These are phyloP conservation scores for Sicus ferrugineus DNA, from an alignment of 2,888 invertebrate species.

Conservation along the genomic window DNA sequence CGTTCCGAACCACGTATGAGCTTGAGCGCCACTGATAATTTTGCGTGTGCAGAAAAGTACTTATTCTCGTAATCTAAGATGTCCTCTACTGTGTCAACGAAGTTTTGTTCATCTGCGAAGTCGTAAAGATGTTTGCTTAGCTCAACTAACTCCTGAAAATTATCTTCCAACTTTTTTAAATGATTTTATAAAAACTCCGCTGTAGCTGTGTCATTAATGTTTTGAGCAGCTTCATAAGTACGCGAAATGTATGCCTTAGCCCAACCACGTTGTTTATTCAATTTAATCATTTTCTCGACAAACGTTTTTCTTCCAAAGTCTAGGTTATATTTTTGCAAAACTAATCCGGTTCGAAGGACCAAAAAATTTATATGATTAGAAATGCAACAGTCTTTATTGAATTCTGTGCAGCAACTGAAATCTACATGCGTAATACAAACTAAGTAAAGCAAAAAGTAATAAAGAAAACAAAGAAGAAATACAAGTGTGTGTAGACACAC, in stretches of 20 bases:
- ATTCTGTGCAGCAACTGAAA: neutral
- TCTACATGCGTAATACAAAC: neutral
- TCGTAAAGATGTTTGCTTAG: neutral
- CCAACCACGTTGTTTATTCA: conserved; percentile 14
- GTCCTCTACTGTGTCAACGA: neutral
- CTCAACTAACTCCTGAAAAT: neutral
- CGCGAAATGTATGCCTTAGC: conserved; percentile 6
- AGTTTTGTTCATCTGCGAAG: neutral
- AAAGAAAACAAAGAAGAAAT: neutral
- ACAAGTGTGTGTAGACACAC: too few species aligned
- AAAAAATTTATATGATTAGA: neutral
- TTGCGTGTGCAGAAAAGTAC: neutral
- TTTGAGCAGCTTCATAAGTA: conserved; percentile 11
- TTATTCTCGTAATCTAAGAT: neutral
- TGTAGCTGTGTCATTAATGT: neutral
- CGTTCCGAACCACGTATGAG: neutral
- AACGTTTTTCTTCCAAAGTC: neutral
- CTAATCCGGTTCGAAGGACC: neutral
- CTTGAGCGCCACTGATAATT: conserved; percentile 9
- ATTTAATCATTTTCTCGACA: neutral
- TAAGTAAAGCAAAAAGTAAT: neutral
- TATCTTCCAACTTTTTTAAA: too few species aligned
- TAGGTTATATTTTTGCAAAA: neutral
- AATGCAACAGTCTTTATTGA: neutral
- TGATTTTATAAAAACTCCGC: neutral